Percentiles rank a stretch among this genome's conserved stretches.
phyloP scores from a whole-genome alignment of 2,113 vertebrate genomes.

The Antechinus flavipes region DNA sequence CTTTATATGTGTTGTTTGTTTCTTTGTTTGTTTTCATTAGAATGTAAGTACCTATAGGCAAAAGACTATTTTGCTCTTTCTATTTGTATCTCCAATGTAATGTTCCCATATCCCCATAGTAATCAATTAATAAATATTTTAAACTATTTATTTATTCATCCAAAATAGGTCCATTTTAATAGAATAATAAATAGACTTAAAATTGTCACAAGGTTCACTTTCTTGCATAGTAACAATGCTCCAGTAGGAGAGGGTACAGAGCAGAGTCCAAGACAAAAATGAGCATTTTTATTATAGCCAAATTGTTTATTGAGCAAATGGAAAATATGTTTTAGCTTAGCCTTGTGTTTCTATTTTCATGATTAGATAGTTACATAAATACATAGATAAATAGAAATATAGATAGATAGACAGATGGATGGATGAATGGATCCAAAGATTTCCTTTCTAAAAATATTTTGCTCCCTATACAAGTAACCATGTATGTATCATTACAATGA shows the following conservation, averaged over 20 bases:
- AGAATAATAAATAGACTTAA: not conserved
- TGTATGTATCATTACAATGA: not conserved
- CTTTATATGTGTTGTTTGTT: not conserved
- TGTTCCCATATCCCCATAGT: not conserved
- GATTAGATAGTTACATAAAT: not conserved
- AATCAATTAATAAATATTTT: not conserved
- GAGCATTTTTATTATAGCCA: not conserved
- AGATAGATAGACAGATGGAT: too few species aligned
- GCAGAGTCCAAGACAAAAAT: not conserved
- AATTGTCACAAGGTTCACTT: not conserved
- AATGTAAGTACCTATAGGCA: not conserved
- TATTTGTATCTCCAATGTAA: not conserved
- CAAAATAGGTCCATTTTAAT: not conserved
- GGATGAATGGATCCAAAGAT: too few species aligned
- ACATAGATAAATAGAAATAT: too few species aligned
- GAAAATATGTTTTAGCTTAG: not conserved
- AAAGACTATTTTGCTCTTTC: not conserved
- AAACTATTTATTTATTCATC: not conserved
- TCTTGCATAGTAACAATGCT: not conserved
- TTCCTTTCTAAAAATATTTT: constrained; percentile 19
- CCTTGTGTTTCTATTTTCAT: not conserved
- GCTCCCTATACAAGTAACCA: constrained; percentile 40
- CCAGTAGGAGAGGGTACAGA: not conserved
- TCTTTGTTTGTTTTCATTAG: not conserved
- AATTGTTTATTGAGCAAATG: not conserved